Evolutionary conservation across 2,888 invertebrate species (phyloP).

Genomic region (Netelia fuscicornis): DNA sequence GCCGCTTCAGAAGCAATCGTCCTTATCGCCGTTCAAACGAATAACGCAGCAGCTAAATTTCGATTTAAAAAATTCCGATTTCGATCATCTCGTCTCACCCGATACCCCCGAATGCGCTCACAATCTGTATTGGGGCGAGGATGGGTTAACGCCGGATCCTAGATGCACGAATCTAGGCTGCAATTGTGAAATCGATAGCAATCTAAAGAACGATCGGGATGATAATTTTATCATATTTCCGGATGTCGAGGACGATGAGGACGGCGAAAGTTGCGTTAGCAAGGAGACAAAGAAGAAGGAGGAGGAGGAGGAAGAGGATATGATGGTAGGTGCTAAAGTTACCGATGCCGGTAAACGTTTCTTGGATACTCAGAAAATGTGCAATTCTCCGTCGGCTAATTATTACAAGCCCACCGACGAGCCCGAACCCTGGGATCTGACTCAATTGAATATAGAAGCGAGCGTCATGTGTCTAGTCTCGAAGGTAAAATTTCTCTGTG

Average conservation of each 20-base stretch:
- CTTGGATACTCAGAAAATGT: constrained; percentile 86
- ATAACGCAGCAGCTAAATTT: constrained; percentile 92
- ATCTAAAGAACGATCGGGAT: constrained; percentile 79
- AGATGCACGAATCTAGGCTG: constrained; percentile 74
- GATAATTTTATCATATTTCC: constrained; percentile 87
- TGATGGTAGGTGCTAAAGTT: constrained; percentile 79
- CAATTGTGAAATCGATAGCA: constrained; percentile 79
- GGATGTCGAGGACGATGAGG: constrained; percentile 85
- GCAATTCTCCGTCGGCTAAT: constrained; percentile 90
- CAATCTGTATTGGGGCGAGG: constrained; percentile 88
- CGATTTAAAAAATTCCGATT: constrained; percentile 90
- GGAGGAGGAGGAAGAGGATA: constrained; percentile 75
- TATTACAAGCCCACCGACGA: constrained; percentile 93
- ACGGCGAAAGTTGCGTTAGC: constrained; percentile 59
- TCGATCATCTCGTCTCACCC: constrained; percentile 90
- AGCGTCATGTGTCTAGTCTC: constrained; percentile 94
- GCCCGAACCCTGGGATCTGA: constrained; percentile 94
- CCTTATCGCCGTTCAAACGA: constrained; percentile 89
- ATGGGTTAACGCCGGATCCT: constrained; percentile 79
- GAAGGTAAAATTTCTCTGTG: constrained; percentile 92
- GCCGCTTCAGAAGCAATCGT: neutral
- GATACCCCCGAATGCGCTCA: constrained; percentile 88
- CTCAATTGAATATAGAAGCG: constrained; percentile 94
- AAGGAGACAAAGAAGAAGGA: constrained; percentile 66
- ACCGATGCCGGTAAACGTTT: constrained; percentile 83